phyloP scores from a whole-genome alignment of 2,888 invertebrate species.

The Tinea trinotella region DNA sequence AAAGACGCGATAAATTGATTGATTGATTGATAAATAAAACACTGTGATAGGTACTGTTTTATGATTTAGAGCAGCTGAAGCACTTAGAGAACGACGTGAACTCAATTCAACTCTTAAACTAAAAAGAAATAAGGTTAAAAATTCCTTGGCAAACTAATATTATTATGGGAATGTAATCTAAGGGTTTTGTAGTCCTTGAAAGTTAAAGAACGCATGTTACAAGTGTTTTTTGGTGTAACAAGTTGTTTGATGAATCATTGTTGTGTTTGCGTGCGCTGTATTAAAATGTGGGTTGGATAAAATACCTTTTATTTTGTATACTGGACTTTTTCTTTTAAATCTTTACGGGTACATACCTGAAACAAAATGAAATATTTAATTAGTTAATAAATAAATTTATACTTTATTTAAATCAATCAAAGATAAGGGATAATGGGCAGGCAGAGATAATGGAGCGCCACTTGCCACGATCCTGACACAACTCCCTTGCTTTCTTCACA shows the following conservation, averaged over 20 bases:
- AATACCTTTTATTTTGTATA: background rate
- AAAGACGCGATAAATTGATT: too few species aligned
- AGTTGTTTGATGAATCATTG: slow-evolving; percentile 9
- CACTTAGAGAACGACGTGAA: too few species aligned
- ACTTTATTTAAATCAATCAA: too few species aligned
- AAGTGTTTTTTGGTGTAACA: slow-evolving; percentile 14
- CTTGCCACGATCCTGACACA: too few species aligned
- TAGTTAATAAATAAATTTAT: background rate
- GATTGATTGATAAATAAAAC: too few species aligned
- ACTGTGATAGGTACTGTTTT: too few species aligned
- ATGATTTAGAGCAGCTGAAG: too few species aligned
- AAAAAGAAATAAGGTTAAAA: background rate
- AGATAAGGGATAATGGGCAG: too few species aligned
- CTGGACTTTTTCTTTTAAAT: background rate
- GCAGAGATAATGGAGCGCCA: too few species aligned
- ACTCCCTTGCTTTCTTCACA: too few species aligned
- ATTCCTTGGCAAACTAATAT: background rate
- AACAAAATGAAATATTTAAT: slow-evolving; percentile 1
- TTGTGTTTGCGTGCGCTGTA: background rate
- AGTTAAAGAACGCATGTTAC: slow-evolving; percentile 10
- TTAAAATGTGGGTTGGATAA: background rate
- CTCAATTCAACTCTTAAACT: background rate
- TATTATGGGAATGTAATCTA: background rate
- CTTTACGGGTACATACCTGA: background rate
- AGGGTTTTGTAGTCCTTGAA: slow-evolving; percentile 1